Conservation (phyloP, 2,888 invertebrate species). For the Pristionchus exspectatus region DNA sequence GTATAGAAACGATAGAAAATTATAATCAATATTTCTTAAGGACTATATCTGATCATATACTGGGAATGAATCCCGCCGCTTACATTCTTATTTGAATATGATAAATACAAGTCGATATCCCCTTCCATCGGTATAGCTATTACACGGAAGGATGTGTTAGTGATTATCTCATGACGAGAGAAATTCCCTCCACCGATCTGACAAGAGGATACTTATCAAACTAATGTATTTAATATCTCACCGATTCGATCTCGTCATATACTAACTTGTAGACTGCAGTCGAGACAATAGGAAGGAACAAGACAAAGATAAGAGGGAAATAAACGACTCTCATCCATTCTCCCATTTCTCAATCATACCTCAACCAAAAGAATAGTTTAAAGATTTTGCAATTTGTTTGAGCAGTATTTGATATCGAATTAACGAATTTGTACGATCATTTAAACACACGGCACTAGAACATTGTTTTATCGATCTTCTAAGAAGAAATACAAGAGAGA, state of each 20-base stretch:
- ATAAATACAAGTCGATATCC: slow-evolving; percentile 40
- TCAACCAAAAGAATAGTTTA: not conserved
- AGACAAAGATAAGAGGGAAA: not conserved
- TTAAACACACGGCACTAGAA: not conserved
- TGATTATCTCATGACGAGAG: slow-evolving; percentile 18
- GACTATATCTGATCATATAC: not conserved
- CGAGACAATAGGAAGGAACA: not conserved
- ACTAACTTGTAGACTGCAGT: slow-evolving; percentile 15
- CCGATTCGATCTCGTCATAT: slow-evolving; percentile 8
- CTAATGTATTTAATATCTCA: not conserved
- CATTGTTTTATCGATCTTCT: slow-evolving; percentile 26
- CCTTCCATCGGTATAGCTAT: not conserved
- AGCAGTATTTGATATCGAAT: not conserved
- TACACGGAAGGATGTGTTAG: slow-evolving; percentile 6
- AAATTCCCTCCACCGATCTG: slow-evolving; percentile 34
- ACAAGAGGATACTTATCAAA: not conserved
- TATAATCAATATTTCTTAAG: too few relatives aligned
- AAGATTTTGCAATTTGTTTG: not conserved
- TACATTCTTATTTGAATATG: slow-evolving; percentile 7
- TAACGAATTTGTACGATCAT: not conserved
- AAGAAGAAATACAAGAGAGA: not conserved
- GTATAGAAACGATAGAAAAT: not conserved
- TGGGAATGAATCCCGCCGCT: not conserved
- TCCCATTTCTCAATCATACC: slow-evolving; percentile 21
- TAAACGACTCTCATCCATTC: not conserved